Base-by-base conservation (phyloP, 2,888 invertebrate species). In the Cancer borealis region DNA sequence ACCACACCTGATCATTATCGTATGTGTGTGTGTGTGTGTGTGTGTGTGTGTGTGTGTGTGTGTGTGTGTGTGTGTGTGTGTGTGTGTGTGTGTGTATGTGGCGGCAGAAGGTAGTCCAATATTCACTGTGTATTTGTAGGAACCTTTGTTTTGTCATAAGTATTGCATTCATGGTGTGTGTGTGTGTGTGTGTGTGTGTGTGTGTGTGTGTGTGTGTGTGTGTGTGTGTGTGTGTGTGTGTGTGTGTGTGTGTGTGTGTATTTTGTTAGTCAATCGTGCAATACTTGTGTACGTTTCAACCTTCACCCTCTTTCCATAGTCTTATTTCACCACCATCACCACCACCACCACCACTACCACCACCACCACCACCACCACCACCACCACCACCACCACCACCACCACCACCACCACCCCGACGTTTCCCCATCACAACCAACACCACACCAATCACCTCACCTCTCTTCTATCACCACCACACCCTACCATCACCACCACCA, bases 141-240 rank as follows among this genome's bases (percentile, higher is more conserved):
- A 54, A 17, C 54, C 17, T 17, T 54, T 54, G 54, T 54, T 54
- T 14, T 54, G 54, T 54, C 54, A 54, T 17, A 54, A 17, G 54
- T 10, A 54, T 54, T 54, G 54, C 14, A 54, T 54, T 10, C 17
- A 17, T 54, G 12, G 12, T 1, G n/a, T n/a, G 73, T n/a, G n/a
- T n/a, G 73, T 73, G 73, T 66, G 66, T 66, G 66, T 66, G 66
- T 66, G 66, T 66, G 66, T 66, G 66, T 66, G 66, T 66, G 66
- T 66, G 66, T 66, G 66, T 66, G 66, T 66, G 66, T 66, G 66
- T 66, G 66, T 66, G 66, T 66, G 66, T 66, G 66, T 66, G 73
- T 73, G 73, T 73, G 73, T 73, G 73, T 73, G 73, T 73, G 73
- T 73, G 73, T 73, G 73, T 73, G 73, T 73, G 73, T 73, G 73